A percentile compares a stretch with the other conserved stretches of the same genome.
Conservation (phyloP, 2,113 vertebrate species). For the Ammodramus savannarum region DNA sequence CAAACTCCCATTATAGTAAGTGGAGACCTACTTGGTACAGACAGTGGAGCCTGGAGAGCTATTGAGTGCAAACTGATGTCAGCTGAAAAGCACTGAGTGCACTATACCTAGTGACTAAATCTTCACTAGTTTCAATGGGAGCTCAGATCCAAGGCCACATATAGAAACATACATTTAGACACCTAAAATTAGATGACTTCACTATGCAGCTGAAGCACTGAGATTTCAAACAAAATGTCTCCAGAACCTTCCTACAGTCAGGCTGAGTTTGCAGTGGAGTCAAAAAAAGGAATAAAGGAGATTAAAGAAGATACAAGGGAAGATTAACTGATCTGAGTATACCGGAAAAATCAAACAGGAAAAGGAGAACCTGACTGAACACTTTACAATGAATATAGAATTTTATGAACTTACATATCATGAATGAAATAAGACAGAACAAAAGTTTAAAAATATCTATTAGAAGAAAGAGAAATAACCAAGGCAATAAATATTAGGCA, state of each 20-base stretch:
- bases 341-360: background rate
- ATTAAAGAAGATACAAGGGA: background rate
- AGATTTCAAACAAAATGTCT: constrained; percentile 9
- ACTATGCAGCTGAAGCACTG: constrained; percentile 26
- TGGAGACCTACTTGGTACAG: background rate
- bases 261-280: background rate
- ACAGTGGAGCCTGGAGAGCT: constrained; percentile 21
- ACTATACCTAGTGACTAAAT: constrained; percentile 31
- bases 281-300: background rate
- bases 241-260: constrained; percentile 7
- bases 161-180: constrained; percentile 48
- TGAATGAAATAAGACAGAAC: background rate
- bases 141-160: constrained; percentile 36
- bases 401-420: background rate
- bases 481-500: background rate
- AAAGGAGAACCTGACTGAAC: background rate
- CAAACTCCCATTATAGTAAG: constrained; percentile 7
- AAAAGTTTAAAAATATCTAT: background rate
- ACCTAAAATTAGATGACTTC: constrained; percentile 57
- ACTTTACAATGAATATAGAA: background rate
- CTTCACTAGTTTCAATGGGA: constrained; percentile 34
- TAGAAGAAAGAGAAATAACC: background rate
- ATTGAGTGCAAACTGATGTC: constrained; percentile 36
- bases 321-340: background rate
- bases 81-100: constrained; percentile 28